These are phyloP conservation scores for Apostichopus leukothele DNA, from an alignment of 53 echinoderm and acorn worm species.

Conservation along the genomic window DNA sequence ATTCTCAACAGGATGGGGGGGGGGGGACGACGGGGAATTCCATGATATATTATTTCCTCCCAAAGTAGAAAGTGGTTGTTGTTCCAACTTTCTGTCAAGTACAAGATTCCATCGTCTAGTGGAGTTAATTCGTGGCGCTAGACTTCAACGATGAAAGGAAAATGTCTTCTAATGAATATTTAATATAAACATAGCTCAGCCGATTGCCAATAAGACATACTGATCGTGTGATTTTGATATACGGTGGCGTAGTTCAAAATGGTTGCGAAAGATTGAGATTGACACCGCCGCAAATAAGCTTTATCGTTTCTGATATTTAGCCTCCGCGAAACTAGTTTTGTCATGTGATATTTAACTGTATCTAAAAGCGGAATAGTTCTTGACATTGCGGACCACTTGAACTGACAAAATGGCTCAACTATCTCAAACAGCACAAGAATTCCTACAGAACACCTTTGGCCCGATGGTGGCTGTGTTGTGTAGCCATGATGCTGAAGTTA, in stretches of 20 bases:
- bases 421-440: conserved; percentile 89
- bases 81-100: no score
- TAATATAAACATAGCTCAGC: conserved; percentile 5
- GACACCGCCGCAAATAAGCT: neutral
- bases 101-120: no score
- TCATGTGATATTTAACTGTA: neutral
- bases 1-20: no score
- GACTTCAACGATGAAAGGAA: neutral
- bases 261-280: neutral
- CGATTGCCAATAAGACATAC: neutral
- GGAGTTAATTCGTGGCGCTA: neutral
- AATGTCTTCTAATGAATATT: neutral
- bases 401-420: conserved; percentile 81
- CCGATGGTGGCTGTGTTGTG: conserved; percentile 93
- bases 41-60: no score
- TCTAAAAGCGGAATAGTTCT: neutral
- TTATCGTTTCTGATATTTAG: neutral
- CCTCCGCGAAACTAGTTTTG: neutral
- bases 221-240: neutral
- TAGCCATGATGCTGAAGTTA: conserved; percentile 98
- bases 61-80: no score
- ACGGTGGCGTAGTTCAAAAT: conserved; percentile 39
- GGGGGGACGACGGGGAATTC: no score
- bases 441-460: conserved; percentile 93
- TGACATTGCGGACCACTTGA: neutral